phyloP scores from a whole-genome alignment of 2,797 vertebrate species.

The Chaetophractus vellerosus region DNA sequence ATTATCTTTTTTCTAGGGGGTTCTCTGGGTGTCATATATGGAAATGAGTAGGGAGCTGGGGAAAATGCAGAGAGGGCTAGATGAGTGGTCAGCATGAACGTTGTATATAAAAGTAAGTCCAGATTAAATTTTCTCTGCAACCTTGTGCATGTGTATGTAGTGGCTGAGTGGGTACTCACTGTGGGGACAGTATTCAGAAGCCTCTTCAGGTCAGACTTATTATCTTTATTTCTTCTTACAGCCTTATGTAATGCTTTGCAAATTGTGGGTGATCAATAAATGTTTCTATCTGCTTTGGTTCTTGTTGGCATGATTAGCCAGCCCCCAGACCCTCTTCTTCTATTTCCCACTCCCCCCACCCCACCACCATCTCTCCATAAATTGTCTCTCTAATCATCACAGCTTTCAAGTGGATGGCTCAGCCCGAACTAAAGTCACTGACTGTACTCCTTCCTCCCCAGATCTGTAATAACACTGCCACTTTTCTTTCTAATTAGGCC shows the following conservation, averaged over 20 bases:
- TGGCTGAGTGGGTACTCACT: neutral
- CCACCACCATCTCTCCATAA: conserved; percentile 62
- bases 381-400: conserved; percentile 80
- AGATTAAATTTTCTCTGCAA: conserved; percentile 63
- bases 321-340: conserved; percentile 1
- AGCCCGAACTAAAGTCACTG: conserved; percentile 68
- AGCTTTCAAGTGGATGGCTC: conserved; percentile 85
- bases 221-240: neutral
- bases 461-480: conserved; percentile 87
- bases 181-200: neutral
- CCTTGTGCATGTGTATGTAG: conserved; percentile 29
- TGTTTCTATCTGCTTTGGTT: neutral
- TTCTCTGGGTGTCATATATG: neutral
- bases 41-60: conserved; percentile 23
- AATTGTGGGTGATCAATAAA: neutral
- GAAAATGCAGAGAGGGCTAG: conserved; percentile 37
- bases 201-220: neutral
- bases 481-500: conserved; percentile 92
- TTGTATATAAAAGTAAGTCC: conserved; percentile 18
- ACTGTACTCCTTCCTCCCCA: conserved; percentile 71
- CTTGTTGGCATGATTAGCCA: neutral
- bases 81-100: neutral
- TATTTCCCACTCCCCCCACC: neutral
- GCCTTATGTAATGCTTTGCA: conserved; percentile 23
- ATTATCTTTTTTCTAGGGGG: conserved; percentile 12